Evolutionary conservation across 2,797 vertebrate genomes (phyloP).

Genomic region (Enteromius unitaeniatus): DNA sequence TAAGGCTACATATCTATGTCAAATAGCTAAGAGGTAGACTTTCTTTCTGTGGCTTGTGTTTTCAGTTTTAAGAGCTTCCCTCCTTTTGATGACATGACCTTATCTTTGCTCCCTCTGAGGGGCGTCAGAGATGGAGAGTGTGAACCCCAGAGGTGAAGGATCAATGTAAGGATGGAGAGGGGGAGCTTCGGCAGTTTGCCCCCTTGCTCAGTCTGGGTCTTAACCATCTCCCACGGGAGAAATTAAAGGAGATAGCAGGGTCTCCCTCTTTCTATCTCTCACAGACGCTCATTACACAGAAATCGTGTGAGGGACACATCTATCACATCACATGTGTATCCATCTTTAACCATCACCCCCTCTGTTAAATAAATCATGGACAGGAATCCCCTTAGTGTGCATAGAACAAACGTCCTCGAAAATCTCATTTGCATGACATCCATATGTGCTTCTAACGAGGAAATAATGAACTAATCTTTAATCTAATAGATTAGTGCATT

Average conservation of each 20-base stretch:
- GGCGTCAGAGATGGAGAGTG: neutral
- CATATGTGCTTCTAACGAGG: constrained; percentile 15
- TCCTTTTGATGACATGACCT: constrained; percentile 22
- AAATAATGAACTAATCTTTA: constrained; percentile 23
- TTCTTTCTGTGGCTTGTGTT: neutral
- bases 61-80: neutral
- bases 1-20: neutral
- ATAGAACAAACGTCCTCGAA: neutral
- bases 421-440: constrained; percentile 41
- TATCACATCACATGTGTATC: constrained; percentile 32
- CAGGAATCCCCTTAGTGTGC: constrained; percentile 24
- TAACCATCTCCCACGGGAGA: constrained; percentile 13
- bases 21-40: neutral
- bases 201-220: neutral
- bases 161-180: constrained; percentile 20
- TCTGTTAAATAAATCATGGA: constrained; percentile 58
- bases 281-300: constrained; percentile 13
- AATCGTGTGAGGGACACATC: constrained; percentile 24
- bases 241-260: constrained; percentile 2
- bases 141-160: constrained; percentile 18
- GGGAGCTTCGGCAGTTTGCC: neutral
- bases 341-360: constrained; percentile 38
- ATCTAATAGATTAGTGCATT: neutral
- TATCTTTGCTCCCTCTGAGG: neutral
- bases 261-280: neutral